Base-by-base conservation (phyloP, 2,797 vertebrate genomes). In the Molossus alvarezi region DNA sequence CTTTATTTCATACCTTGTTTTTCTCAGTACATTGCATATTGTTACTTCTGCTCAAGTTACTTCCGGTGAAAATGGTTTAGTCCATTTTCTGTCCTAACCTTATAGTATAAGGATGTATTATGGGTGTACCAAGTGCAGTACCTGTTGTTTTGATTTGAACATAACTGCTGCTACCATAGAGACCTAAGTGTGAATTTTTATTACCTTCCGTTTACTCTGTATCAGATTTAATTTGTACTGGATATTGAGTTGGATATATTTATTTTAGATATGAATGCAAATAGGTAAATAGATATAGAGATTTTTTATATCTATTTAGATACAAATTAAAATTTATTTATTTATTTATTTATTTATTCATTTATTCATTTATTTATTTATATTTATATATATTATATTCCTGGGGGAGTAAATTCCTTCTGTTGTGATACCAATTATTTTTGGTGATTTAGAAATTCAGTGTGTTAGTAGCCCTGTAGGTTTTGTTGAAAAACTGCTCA, bases 11-110 rank as follows among this genome's bases (percentile, higher is more conserved):
- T 89, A 77, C 37, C 79, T 97, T 97, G 90, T 95, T 97, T 91
- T 93, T 95, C 48, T 96, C 90, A 97, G 20, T 97, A 77, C 94
- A 33, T 76, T 88, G 60, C 21, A 89, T 87, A 91, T 98, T 97
- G 95, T 97, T 98, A 97, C 91, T 98, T 98, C 97, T 98, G 97
- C 97, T 96, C 88, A 98, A 96, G 84, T 98, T 98, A 94, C 90
- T 90, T 81, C 98, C 95, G 98, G 91, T 98, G 79, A 96, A 96
- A 93, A 90, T 95, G 83, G 15, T 69, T 95, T 82, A 94, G 88
- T 92, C 88, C 48, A 91, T 95, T 97, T 96, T 97, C 67, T 51
- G 94, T 95, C 94, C 95, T 96, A 33, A 95, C 72, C 69, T 97
- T 65, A 45, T 83, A 90, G 97, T 58, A 41, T 80, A 92, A 51